Evolutionary conservation across 1,140 invertebrate genomes (phyloP).

Genomic region (Scaptomyza graminum): DNA sequence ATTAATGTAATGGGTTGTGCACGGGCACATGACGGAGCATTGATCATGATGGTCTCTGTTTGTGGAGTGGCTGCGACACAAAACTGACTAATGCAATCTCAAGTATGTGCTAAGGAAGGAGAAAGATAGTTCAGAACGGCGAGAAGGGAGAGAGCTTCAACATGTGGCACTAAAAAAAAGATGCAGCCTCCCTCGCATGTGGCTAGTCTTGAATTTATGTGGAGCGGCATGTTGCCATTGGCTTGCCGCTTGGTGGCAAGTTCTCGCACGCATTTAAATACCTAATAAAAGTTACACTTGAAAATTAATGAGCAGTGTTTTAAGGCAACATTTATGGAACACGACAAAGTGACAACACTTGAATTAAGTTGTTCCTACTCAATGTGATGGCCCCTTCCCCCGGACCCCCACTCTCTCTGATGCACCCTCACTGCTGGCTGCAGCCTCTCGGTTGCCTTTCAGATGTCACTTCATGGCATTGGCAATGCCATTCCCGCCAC

Average conservation of each 20-base stretch:
- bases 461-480: slow-evolving; percentile 57
- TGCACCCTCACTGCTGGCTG: slow-evolving; percentile 7
- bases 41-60: slow-evolving; percentile 55
- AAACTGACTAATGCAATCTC: slow-evolving; percentile 78
- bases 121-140: not conserved
- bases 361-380: slow-evolving; percentile 73
- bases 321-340: slow-evolving; percentile 70
- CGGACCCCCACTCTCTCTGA: not conserved
- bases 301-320: slow-evolving; percentile 81
- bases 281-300: slow-evolving; percentile 82
- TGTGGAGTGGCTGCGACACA: slow-evolving; percentile 49
- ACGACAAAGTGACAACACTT: slow-evolving; percentile 81
- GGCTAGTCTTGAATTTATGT: slow-evolving; percentile 68
- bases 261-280: slow-evolving; percentile 80
- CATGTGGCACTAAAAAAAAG: slow-evolving; percentile 64
- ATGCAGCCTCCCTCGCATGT: slow-evolving; percentile 33
- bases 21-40: slow-evolving; percentile 70
- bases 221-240: slow-evolving; percentile 76
- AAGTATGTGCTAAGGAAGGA: slow-evolving; percentile 73
- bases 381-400: too few species aligned
- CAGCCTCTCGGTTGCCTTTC: slow-evolving; percentile 38
- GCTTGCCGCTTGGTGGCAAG: slow-evolving; percentile 67
- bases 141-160: slow-evolving; percentile 47
- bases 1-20: slow-evolving; percentile 80
- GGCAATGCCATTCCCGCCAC: slow-evolving; percentile 43